These are phyloP conservation scores for Diorhabda carinulata DNA, from an alignment of 1,140 invertebrate species.

Conservation along the genomic window DNA sequence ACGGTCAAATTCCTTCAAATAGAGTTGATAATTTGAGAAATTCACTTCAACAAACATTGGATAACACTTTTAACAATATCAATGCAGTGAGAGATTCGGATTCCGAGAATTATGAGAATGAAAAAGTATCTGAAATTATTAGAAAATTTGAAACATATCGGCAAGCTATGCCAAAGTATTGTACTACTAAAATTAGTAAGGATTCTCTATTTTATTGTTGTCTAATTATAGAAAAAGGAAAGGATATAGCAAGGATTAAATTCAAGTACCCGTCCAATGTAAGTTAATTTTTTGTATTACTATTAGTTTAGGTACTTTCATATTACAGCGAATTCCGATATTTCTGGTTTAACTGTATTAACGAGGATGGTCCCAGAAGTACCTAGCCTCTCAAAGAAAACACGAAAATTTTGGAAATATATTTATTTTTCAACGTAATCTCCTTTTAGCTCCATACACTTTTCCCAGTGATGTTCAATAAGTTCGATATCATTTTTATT, in stretches of 20 bases:
- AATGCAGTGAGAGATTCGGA: slow-evolving; percentile 13
- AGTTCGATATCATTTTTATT: no score
- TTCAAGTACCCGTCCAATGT: slow-evolving; percentile 63
- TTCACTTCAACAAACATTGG: slow-evolving; percentile 26
- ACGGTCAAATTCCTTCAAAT: slow-evolving; percentile 11
- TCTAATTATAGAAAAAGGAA: slow-evolving; percentile 61
- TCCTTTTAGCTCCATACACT: no score
- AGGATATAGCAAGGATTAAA: slow-evolving; percentile 62
- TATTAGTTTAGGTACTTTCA: no score
- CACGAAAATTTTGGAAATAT: no score
- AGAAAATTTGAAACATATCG: slow-evolving; percentile 46
- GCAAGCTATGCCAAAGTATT: slow-evolving; percentile 37
- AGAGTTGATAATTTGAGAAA: slow-evolving; percentile 28
- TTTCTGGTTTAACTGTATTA: no score
- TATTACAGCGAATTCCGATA: no score
- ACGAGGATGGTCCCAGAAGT: no score
- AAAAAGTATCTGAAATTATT: slow-evolving; percentile 37
- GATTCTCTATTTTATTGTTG: slow-evolving; percentile 60
- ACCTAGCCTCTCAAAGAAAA: no score
- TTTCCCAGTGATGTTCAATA: no score
- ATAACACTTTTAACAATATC: slow-evolving; percentile 25
- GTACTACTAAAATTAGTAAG: slow-evolving; percentile 29
- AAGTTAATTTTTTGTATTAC: slow-evolving; percentile 37
- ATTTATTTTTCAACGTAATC: no score
- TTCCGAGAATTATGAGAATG: slow-evolving; percentile 18